Evolutionary conservation across 2,888 invertebrate species (phyloP).

Genomic region (Sicus ferrugineus): DNA sequence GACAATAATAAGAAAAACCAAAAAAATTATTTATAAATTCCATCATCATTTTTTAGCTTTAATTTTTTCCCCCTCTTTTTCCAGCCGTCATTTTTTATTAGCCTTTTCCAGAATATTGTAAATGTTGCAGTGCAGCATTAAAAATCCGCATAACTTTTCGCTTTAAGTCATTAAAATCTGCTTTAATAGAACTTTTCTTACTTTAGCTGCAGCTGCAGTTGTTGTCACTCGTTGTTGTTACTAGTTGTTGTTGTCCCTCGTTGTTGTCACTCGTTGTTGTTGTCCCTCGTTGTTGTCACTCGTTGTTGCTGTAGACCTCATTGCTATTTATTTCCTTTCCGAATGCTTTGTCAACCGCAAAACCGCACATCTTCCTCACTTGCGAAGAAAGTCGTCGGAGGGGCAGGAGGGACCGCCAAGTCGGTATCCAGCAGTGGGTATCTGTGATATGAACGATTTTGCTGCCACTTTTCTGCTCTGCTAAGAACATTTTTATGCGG

Average conservation of each 20-base stretch:
- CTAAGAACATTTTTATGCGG: background rate
- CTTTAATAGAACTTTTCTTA: background rate
- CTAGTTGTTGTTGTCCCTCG: background rate
- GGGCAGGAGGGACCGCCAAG: no score
- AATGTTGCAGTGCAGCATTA: background rate
- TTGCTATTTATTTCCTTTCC: slow-evolving; percentile 17
- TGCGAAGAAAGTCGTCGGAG: no score
- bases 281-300: background rate
- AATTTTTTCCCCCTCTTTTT: no score
- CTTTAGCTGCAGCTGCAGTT: background rate
- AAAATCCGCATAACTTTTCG: background rate
- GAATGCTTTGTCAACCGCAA: slow-evolving; percentile 25
- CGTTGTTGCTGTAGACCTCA: background rate
- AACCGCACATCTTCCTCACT: slow-evolving; percentile 20
- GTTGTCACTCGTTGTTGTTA: background rate
- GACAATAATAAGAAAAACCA: no score
- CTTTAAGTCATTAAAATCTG: background rate
- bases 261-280: background rate
- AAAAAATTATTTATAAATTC: no score
- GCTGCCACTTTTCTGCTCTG: background rate
- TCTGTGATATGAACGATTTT: no score
- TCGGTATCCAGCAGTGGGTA: no score
- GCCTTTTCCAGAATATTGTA: no score
- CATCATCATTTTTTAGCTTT: no score
- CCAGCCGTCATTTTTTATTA: no score